Percentiles rank a stretch among this genome's conserved stretches.
These are phyloP conservation scores for Agonopterix heracliana DNA, from an alignment of 2,888 invertebrate species.

Conservation along the genomic window DNA sequence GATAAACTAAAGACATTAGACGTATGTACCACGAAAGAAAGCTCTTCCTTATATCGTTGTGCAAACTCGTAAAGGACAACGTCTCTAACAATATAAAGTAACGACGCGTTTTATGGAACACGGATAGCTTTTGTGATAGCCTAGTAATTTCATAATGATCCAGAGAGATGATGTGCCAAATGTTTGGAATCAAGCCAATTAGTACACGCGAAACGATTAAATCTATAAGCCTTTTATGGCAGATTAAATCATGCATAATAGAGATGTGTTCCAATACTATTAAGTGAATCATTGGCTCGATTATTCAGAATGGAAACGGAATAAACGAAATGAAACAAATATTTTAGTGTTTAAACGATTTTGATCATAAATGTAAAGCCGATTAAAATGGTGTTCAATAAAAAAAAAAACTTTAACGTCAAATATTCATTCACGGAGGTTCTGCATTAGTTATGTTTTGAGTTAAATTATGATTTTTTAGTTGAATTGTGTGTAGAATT, in stretches of 20 bases:
- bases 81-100: slow-evolving; percentile 8
- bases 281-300: no score
- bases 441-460: no score
- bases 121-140: slow-evolving; percentile 7
- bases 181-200: slow-evolving; percentile 9
- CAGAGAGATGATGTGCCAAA: slow-evolving; percentile 5
- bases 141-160: slow-evolving; percentile 5
- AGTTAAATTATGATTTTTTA: no score
- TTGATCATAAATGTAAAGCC: no score
- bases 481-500: no score
- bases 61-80: slow-evolving; percentile 7
- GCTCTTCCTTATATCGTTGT: not conserved
- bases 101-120: slow-evolving; percentile 8
- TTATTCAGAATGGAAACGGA: not conserved
- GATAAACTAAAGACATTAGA: slow-evolving; percentile 5
- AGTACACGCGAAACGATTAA: slow-evolving; percentile 10
- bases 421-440: no score
- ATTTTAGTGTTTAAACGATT: no score
- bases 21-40: not conserved
- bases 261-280: not conserved
- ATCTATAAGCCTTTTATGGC: slow-evolving; percentile 7
- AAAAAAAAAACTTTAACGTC: no score
- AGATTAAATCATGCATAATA: slow-evolving; percentile 4
- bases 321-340: not conserved
- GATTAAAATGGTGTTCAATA: no score